Conservation (phyloP, 2,888 invertebrate genomes). For the Netelia melanura region DNA sequence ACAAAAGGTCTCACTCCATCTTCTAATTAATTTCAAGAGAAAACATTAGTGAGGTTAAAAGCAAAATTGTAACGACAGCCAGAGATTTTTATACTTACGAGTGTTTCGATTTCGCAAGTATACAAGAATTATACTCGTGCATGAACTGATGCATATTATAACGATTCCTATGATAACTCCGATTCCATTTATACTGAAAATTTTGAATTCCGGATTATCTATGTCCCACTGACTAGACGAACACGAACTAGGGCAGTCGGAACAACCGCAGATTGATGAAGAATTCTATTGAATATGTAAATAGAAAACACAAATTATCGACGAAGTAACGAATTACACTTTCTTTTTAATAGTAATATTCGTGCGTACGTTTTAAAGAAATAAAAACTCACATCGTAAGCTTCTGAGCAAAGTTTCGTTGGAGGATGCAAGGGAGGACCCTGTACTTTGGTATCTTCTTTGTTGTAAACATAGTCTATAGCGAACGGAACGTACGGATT, state of each 20-base stretch:
- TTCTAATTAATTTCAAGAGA: background rate
- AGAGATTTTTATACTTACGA: slow-evolving; percentile 44
- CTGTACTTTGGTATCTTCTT: slow-evolving; percentile 82
- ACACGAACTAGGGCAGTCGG: slow-evolving; percentile 90
- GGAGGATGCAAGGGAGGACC: slow-evolving; percentile 83
- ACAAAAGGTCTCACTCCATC: background rate
- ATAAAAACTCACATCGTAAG: slow-evolving; percentile 85
- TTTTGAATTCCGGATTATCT: slow-evolving; percentile 85
- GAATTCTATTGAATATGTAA: slow-evolving; percentile 80
- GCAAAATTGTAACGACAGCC: background rate
- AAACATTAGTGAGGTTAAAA: background rate
- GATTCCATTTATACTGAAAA: slow-evolving; percentile 88
- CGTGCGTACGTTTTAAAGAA: background rate
- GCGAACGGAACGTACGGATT: slow-evolving; percentile 88
- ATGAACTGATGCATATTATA: slow-evolving; percentile 85
- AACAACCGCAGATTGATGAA: slow-evolving; percentile 90
- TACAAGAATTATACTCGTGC: slow-evolving; percentile 76
- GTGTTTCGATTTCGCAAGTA: slow-evolving; percentile 18
- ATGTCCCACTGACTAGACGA: slow-evolving; percentile 85
- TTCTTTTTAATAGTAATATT: background rate
- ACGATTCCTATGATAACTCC: slow-evolving; percentile 88
- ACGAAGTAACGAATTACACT: background rate
- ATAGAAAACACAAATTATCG: background rate
- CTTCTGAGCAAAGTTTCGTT: slow-evolving; percentile 87
- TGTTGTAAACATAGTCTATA: slow-evolving; percentile 86